phyloP scores from a whole-genome alignment of 2,888 invertebrate species.

The Drosophila silvestris region DNA sequence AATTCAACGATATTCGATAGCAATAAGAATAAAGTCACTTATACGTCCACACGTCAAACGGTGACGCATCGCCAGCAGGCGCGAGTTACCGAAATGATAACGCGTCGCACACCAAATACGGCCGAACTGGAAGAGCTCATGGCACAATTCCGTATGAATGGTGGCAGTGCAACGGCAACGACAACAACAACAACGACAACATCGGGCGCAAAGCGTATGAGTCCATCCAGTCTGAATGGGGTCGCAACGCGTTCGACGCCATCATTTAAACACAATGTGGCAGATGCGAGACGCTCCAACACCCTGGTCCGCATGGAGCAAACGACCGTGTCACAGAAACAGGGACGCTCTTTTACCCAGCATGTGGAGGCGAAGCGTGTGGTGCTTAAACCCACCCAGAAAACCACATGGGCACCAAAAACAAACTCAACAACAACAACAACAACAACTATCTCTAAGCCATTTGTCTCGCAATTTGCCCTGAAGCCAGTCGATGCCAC shows the following conservation, averaged over 20 bases:
- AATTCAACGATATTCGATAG: conserved; percentile 78
- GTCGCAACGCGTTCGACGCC: conserved; percentile 57
- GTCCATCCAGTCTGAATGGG: conserved; percentile 54
- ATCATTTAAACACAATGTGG: conserved; percentile 51
- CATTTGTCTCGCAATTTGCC: conserved; percentile 35
- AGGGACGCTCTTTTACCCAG: conserved; percentile 74
- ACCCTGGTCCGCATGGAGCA: conserved; percentile 71
- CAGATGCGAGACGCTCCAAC: conserved; percentile 55
- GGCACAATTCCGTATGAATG: conserved; percentile 56
- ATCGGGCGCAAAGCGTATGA: conserved; percentile 29
- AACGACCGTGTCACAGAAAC: conserved; percentile 76
- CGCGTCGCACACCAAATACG: conserved; percentile 74
- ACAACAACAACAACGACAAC: conserved; percentile 20
- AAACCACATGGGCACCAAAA: conserved; percentile 45
- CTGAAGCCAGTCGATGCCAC: neutral
- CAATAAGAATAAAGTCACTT: conserved; percentile 74
- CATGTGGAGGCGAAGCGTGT: conserved; percentile 70
- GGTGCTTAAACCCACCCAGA: conserved; percentile 37
- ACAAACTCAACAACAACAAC: conserved; percentile 19
- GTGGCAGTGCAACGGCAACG: conserved; percentile 20
- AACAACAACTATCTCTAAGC: conserved; percentile 17
- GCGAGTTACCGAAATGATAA: conserved; percentile 73
- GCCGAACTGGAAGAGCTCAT: conserved; percentile 75
- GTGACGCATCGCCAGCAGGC: conserved; percentile 81
- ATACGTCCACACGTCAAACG: conserved; percentile 74